Evolutionary conservation across 2,797 vertebrate species (phyloP).

Genomic region (Ciconia nigra): DNA sequence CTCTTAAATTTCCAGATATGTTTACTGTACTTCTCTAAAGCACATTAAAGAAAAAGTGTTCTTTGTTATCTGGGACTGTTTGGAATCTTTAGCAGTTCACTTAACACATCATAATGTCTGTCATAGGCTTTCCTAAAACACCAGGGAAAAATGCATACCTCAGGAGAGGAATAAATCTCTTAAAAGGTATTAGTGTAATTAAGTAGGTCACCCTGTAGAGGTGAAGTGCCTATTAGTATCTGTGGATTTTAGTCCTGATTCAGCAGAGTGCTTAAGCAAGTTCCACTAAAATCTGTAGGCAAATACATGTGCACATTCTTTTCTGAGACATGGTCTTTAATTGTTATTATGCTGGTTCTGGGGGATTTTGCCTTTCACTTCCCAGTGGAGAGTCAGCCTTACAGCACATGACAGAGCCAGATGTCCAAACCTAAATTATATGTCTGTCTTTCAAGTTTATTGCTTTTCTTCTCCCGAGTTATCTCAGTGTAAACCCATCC

Average conservation of each 20-base stretch:
- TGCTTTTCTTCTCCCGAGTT: not conserved
- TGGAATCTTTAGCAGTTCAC: constrained; percentile 28
- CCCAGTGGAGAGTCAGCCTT: not conserved
- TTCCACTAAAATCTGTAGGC: not conserved
- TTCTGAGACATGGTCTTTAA: not conserved
- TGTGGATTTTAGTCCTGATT: not conserved
- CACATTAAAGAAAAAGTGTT: constrained; percentile 34
- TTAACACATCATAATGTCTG: constrained; percentile 50
- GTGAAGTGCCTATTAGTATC: not conserved
- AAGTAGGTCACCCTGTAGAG: not conserved
- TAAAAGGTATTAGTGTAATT: constrained; percentile 27
- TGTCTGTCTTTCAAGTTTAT: not conserved
- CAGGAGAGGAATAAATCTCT: constrained; percentile 24
- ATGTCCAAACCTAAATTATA: not conserved
- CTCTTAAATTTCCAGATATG: constrained; percentile 30
- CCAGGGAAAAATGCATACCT: constrained; percentile 32
- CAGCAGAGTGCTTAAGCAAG: not conserved
- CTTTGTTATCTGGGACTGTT: constrained; percentile 42
- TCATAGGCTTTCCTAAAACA: constrained; percentile 24
- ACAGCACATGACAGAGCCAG: not conserved
- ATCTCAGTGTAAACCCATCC: not conserved
- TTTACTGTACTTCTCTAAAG: constrained; percentile 46
- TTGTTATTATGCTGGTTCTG: not conserved
- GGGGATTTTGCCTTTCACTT: not conserved
- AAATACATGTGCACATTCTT: not conserved